phyloP scores from a whole-genome alignment of 2,888 invertebrate species.

The Tanypteryx hageni region DNA sequence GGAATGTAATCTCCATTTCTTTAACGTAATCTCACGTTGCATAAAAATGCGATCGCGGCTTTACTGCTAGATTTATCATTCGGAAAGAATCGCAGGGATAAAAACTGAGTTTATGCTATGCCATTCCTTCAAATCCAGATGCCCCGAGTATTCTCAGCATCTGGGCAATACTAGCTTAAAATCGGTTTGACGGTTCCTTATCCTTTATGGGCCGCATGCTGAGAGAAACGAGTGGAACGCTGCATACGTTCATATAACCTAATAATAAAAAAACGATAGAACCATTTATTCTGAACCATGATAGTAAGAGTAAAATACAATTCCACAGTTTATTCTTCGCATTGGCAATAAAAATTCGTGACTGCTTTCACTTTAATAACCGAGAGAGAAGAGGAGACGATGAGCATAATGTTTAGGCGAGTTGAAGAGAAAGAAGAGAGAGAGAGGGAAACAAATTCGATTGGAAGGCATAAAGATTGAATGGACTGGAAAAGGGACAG shows the following conservation, averaged over 20 bases:
- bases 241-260: not conserved
- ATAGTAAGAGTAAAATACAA: conserved; percentile 12
- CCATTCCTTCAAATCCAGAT: conserved; percentile 54
- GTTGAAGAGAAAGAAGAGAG: too few relatives aligned
- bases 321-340: not conserved
- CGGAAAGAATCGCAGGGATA: not conserved
- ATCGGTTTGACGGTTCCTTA: conserved; percentile 40
- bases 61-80: not conserved
- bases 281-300: not conserved
- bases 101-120: conserved; percentile 18
- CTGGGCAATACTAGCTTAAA: conserved; percentile 27
- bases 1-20: too few relatives aligned
- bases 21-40: not conserved
- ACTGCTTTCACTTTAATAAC: not conserved
- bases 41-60: not conserved
- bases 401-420: too few relatives aligned
- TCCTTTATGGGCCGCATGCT: conserved; percentile 29
- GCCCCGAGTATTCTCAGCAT: conserved; percentile 8
- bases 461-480: too few relatives aligned
- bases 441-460: too few relatives aligned
- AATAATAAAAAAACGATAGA: not conserved
- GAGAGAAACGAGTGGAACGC: not conserved
- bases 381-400: too few relatives aligned
- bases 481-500: too few relatives aligned
- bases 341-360: not conserved